Conservation (phyloP, 2,888 invertebrate genomes). For the Sarcophaga rosellei region DNA sequence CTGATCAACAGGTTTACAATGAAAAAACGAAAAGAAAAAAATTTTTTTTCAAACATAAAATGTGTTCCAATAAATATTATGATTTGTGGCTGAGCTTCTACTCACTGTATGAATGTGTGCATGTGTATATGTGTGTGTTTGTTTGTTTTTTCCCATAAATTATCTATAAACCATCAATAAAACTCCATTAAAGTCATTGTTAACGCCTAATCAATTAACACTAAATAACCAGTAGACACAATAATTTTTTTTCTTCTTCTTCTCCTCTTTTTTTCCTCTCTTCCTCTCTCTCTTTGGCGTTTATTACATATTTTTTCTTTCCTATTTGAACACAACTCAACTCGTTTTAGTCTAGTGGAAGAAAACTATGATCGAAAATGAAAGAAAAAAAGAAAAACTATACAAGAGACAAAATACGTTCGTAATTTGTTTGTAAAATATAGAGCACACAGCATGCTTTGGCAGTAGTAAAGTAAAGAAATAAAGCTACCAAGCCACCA, state of each 20-base stretch:
- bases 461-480: constrained; percentile 3
- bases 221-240: constrained; percentile 59
- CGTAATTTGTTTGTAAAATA: constrained; percentile 14
- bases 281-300: no score
- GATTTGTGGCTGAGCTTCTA: constrained; percentile 50
- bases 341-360: not conserved
- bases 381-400: not conserved
- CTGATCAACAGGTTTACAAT: not conserved
- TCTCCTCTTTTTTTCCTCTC: not conserved
- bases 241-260: constrained; percentile 12
- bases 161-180: constrained; percentile 66
- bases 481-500: constrained; percentile 21
- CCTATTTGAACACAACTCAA: no score
- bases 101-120: not conserved
- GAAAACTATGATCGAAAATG: constrained; percentile 18
- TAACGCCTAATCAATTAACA: constrained; percentile 69
- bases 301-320: no score
- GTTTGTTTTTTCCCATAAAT: constrained; percentile 60
- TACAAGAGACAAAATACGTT: no score
- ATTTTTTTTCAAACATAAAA: not conserved
- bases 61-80: constrained; percentile 47
- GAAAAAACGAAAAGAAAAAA: not conserved
- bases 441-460: constrained; percentile 57
- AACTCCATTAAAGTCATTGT: constrained; percentile 65
- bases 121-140: no score